Percentiles rank a stretch among this genome's conserved stretches.
phyloP scores from a whole-genome alignment of 2,888 invertebrate genomes.

The Drepanosiphum platanoidis region DNA sequence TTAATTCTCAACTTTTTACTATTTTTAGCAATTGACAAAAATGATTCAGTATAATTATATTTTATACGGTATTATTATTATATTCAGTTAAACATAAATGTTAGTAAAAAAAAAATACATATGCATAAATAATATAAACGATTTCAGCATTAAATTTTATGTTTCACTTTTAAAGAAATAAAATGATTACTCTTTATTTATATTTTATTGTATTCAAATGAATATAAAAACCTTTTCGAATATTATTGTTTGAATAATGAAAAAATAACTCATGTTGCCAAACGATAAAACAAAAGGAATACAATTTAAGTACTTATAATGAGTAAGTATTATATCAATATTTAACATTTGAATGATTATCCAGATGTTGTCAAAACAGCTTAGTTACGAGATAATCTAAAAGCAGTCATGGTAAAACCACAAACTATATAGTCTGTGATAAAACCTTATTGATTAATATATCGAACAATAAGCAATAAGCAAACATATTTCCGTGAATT shows the following conservation, averaged over 20 bases:
- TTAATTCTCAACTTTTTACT: no score
- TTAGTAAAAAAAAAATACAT: no score
- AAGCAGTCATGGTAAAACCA: not conserved
- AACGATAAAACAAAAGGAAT: not conserved
- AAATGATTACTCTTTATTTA: not conserved
- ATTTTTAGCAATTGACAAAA: no score
- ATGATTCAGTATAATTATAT: no score
- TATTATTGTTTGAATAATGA: not conserved
- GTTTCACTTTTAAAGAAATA: not conserved
- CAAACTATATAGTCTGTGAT: no score
- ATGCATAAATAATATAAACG: no score
- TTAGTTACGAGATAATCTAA: not conserved
- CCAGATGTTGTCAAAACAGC: not conserved
- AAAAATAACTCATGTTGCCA: not conserved
- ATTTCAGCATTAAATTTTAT: no score
- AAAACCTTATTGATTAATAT: not conserved
- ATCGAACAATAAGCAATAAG: not conserved
- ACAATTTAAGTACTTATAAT: no score
- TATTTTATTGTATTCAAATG: not conserved
- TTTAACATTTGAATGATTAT: not conserved
- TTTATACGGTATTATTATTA: no score
- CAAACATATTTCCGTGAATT: not conserved
- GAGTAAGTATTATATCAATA: not conserved
- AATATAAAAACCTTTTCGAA: not conserved
- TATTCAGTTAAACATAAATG: no score